Evolutionary conservation across 2,113 vertebrate species (phyloP).

Genomic region (Antechinus flavipes): DNA sequence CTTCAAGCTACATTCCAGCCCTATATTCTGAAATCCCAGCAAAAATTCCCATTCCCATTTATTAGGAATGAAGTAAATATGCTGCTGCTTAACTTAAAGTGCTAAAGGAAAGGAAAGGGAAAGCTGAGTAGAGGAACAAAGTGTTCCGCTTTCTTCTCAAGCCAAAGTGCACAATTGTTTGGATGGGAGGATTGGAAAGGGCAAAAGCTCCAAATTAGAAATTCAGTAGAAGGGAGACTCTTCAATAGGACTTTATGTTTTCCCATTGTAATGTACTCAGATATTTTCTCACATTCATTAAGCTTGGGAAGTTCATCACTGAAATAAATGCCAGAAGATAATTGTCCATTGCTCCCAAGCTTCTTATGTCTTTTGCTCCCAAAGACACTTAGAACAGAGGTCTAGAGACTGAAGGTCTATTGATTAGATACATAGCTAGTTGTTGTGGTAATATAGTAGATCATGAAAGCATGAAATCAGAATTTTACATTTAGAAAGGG

Average conservation of each 20-base stretch:
- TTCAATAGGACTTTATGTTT: not conserved
- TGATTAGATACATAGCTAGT: too few relatives aligned
- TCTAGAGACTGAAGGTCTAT: not conserved
- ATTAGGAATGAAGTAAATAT: not conserved
- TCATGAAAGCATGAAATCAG: not conserved
- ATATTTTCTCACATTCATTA: not conserved
- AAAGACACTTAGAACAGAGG: not conserved
- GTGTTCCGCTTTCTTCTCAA: slow-evolving; percentile 71
- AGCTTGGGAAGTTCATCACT: not conserved
- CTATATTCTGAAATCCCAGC: not conserved
- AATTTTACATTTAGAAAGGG: not conserved
- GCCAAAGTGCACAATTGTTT: slow-evolving; percentile 75
- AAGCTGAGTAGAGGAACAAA: not conserved
- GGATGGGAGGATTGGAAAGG: slow-evolving; percentile 67
- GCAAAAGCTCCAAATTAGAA: too few relatives aligned
- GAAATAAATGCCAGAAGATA: not conserved
- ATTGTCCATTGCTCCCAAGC: not conserved
- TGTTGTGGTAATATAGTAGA: not conserved
- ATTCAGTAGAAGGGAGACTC: too few relatives aligned
- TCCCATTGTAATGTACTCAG: not conserved
- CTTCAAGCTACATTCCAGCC: not conserved
- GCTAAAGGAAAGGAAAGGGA: not conserved
- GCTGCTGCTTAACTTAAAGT: too few relatives aligned
- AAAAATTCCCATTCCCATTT: not conserved
- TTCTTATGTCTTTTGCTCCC: not conserved